Evolutionary conservation across 1,140 invertebrate genomes (phyloP), one percentile per base, ranked within the genome.

Genomic region (Drosophila malerkotliana): DNA sequence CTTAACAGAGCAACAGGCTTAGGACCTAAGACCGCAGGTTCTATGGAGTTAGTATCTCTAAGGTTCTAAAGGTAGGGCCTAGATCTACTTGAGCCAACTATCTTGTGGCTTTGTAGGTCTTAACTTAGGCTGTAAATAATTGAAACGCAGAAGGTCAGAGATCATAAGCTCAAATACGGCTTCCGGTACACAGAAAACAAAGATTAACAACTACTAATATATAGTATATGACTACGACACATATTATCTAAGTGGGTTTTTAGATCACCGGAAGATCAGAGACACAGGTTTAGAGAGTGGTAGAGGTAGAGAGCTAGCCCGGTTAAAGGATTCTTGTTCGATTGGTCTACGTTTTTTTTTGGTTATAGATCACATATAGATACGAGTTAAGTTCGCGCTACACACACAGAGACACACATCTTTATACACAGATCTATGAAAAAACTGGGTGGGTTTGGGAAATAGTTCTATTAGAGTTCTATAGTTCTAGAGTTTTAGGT

Each of bases 191-290:
- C 41, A 60, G 47, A 32, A 37, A 59, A 54, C 47, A 60, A 54
- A 72, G 14, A 44, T 15, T 44, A 47, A n/a, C 41, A 30, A 76
- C 67, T 62, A 83, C 54, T 47, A 10, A 18, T 47, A 7, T 44
- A 3, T 47, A 7, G 7, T 21, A 30, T 24, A 24, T 47, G 24
- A 52, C 54, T 60, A 59, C 47, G 54, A 72, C 66, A 72, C 37
- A 72, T 71, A 67, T 37, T 71, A 60, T 21, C 66, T 72, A 72
- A 28, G 21, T 57, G 44, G 34, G 34, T 34, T 58, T 58, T 60
- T 34, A 60, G 51, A 60, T 53, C 51, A 76, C 62, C 72, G 45
- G 56, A 77, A 62, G 47, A 47, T 71, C 57, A 52, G 21, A 71
- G 14, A 63, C 39, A 41, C 14, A 24, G 28, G 6, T 28, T 28